Base-by-base conservation (phyloP, 2,113 vertebrate species). In the Pterocles orientalis region DNA sequence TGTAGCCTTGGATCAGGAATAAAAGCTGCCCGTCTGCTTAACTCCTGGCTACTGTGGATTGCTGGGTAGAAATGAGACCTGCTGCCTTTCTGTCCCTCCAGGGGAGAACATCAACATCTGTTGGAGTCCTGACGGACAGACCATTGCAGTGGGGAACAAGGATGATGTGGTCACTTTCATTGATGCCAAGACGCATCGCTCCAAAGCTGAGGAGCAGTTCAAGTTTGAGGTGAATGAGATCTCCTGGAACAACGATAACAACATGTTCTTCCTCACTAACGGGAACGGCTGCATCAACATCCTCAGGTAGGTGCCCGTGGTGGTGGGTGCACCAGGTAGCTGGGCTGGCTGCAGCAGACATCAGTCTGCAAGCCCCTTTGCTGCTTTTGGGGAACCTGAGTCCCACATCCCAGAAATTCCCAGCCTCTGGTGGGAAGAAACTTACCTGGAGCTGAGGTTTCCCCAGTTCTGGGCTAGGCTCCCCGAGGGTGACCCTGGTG, bases 151-250 rank as follows among this genome's bases (percentile, higher is more conserved):
- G 10, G 99, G 99, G 25, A 99, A 99, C 98, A 99, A 99, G 87
- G 99, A 99, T n/a, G 99, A 99, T 0, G 99, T 99, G n/a, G 99
- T 99, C 75, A 99, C 99, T 18, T 99, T 99, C 85, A 99, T 99
- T 60, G 99, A 99, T 72, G 99, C 99, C 86, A 99, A 99, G 96
- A 99, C 99, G 0, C 98, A 99, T 83, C 99, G 99, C 56, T 98
- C 99, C n/a, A 99, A 97, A 76, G 99, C 99, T 1, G 99, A 99
- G 94, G 99, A 99, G 26, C 99, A 99, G 97, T 99, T 99, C 96
- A 99, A 99, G 97, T 99, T 99, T 76, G 99, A 99, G 96, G 99
- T 99, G 95, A 99, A 99, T 9, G 99, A 99, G 97, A 99, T 99
- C 96, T 99, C 99, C 16, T 99, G 99, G 99, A 99, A 99, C 97